Conservation (phyloP, 1,140 invertebrate species). For the Drosophila pruinosa region DNA sequence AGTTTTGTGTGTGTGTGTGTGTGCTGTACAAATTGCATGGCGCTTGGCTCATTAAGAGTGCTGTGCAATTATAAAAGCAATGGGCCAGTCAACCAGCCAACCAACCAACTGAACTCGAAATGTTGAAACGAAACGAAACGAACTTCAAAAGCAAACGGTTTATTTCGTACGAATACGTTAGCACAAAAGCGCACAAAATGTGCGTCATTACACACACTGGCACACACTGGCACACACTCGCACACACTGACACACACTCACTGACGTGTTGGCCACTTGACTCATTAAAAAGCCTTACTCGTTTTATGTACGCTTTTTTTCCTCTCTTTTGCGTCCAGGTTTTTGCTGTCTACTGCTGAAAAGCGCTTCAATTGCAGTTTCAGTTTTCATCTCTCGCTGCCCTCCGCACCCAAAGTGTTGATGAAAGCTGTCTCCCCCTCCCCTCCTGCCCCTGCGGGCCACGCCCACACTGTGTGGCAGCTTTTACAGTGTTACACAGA, state of each 20-base stretch:
- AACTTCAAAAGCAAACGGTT: constrained; percentile 64
- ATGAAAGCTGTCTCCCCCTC: constrained; percentile 42
- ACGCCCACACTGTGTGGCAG: neutral
- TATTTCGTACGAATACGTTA: constrained; percentile 70
- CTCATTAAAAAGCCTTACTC: constrained; percentile 66
- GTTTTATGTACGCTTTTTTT: constrained; percentile 9
- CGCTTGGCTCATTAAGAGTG: constrained; percentile 73
- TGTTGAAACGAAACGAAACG: constrained; percentile 56
- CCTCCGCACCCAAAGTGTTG: constrained; percentile 51
- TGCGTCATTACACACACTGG: constrained; percentile 69
- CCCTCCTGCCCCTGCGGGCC: constrained; percentile 1
- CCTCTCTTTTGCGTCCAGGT: constrained; percentile 27
- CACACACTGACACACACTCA: constrained; percentile 13
- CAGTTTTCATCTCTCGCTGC: constrained; percentile 65
- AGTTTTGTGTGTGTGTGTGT: constrained; percentile 28
- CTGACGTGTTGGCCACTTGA: constrained; percentile 76
- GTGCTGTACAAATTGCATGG: constrained; percentile 68
- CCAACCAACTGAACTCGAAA: constrained; percentile 21
- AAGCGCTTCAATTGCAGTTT: constrained; percentile 78
- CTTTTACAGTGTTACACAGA: constrained; percentile 25
- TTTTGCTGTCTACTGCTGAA: constrained; percentile 31
- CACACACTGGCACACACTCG: constrained; percentile 2
- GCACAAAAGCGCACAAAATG: constrained; percentile 64
- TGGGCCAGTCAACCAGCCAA: constrained; percentile 49
- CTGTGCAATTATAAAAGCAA: constrained; percentile 78